Conservation (phyloP, 2,797 vertebrate genomes). For the Dromococcyx pavoninus region DNA sequence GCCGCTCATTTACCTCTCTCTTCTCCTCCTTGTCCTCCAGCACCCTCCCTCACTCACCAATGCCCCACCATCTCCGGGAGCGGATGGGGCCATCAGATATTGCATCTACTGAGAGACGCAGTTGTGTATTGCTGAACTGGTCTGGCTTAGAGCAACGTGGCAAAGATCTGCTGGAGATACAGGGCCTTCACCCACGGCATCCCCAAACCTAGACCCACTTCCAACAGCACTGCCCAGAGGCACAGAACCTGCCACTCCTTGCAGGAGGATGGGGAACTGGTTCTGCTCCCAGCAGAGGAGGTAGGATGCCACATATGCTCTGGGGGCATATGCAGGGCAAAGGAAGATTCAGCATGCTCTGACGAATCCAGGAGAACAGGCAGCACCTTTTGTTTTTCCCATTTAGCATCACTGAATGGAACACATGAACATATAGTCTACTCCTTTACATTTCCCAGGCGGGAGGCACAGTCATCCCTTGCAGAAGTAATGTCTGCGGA, state of each 20-base stretch:
- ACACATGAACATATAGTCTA: neutral
- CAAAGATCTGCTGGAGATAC: neutral
- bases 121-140: neutral
- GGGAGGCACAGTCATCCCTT: too few relatives aligned
- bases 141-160: neutral
- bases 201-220: neutral
- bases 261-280: neutral
- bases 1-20: neutral
- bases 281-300: neutral
- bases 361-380: neutral
- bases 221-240: too few relatives aligned
- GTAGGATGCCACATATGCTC: accelerated
- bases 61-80: neutral
- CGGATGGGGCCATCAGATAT: accelerated
- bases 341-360: neutral
- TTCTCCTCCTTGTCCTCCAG: neutral
- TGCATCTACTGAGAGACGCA: neutral
- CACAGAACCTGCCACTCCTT: too few relatives aligned
- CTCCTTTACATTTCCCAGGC: neutral
- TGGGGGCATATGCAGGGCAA: accelerated
- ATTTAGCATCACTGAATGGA: neutral
- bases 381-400: neutral
- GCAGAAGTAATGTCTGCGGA: neutral
- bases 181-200: too few relatives aligned
- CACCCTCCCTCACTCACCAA: neutral